Percentiles rank a stretch among this genome's conserved stretches.
Conservation (phyloP, 2,888 invertebrate species). For the Zhengitettix transpicula region DNA sequence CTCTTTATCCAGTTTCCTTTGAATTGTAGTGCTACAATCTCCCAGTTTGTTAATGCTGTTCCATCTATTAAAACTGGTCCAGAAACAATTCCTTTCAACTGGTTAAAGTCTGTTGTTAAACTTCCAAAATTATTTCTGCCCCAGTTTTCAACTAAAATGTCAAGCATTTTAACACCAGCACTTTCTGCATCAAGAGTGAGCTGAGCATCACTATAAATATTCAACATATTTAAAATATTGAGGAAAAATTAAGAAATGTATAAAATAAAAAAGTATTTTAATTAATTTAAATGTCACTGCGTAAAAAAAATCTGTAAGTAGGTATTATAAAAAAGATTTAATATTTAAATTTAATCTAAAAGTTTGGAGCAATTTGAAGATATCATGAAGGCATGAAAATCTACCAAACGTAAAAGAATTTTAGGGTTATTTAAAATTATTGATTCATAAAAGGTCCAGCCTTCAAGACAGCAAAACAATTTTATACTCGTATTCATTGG, state of each 20-base stretch:
- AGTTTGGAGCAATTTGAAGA: too few species aligned
- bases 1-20: slow-evolving; percentile 27
- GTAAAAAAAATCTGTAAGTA: too few species aligned
- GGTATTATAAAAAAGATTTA: too few species aligned
- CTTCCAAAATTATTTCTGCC: slow-evolving; percentile 21
- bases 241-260: background rate
- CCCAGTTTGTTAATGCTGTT: slow-evolving; percentile 25
- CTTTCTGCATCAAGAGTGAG: slow-evolving; percentile 17
- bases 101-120: slow-evolving; percentile 20
- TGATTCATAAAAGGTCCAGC: too few species aligned
- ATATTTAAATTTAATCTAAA: too few species aligned
- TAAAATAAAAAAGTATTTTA: too few species aligned
- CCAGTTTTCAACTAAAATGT: slow-evolving; percentile 24
- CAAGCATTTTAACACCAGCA: slow-evolving; percentile 19
- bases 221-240: background rate
- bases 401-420: too few species aligned
- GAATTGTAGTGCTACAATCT: slow-evolving; percentile 34
- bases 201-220: slow-evolving; percentile 18
- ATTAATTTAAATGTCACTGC: too few species aligned
- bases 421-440: too few species aligned
- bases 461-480: too few species aligned
- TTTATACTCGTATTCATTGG: too few species aligned
- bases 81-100: slow-evolving; percentile 26
- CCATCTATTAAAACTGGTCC: slow-evolving; percentile 29
- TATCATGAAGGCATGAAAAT: too few species aligned